A percentile compares a stretch with the other conserved stretches of the same genome.
Evolutionary conservation across 1,140 invertebrate genomes (phyloP).

Genomic region (Habropoda laboriosa): DNA sequence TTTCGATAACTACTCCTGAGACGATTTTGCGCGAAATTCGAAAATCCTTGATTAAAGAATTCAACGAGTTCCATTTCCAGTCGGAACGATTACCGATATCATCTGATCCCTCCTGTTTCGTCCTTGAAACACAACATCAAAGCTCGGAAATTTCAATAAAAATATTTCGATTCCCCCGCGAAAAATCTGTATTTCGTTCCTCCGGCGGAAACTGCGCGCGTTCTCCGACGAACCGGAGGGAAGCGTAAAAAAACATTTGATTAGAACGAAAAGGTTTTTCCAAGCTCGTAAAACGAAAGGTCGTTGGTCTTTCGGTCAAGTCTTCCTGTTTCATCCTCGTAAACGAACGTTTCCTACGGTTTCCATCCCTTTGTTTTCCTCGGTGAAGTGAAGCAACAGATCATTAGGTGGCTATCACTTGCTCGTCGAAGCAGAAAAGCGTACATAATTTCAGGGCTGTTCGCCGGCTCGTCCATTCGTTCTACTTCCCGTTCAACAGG

Average conservation of each 20-base stretch:
- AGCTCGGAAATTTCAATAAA: too few species aligned
- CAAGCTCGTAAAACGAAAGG: background rate
- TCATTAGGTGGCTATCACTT: slow-evolving; percentile 42
- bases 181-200: too few species aligned
- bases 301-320: background rate
- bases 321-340: background rate
- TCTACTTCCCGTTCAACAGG: background rate
- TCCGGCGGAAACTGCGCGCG: too few species aligned
- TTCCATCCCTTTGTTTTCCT: slow-evolving; percentile 10
- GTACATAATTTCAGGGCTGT: slow-evolving; percentile 38
- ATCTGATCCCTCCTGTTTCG: too few species aligned
- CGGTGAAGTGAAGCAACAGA: slow-evolving; percentile 23
- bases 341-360: background rate
- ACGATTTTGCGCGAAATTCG: too few species aligned
- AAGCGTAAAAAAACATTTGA: background rate
- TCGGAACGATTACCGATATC: too few species aligned
- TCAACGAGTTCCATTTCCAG: too few species aligned
- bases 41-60: too few species aligned
- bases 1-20: too few species aligned
- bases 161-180: too few species aligned
- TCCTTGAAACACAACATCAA: too few species aligned
- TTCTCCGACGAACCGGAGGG: background rate
- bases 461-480: background rate
- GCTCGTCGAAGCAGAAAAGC: slow-evolving; percentile 36
- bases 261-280: background rate